These are phyloP conservation scores for Gnatocerus cornutus DNA, from an alignment of 2,888 invertebrate genomes.

Conservation along the genomic window DNA sequence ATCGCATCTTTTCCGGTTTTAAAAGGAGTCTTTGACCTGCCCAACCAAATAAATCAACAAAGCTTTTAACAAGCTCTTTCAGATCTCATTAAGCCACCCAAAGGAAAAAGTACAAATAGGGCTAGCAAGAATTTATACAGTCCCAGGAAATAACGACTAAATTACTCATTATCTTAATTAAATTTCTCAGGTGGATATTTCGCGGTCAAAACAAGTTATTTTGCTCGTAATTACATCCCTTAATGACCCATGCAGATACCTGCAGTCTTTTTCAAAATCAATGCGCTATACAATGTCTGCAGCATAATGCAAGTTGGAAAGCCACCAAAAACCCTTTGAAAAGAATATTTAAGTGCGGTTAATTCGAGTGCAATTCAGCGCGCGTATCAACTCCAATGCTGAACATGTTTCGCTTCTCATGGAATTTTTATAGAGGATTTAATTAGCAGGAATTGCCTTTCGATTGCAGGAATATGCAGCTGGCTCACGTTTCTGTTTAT, in stretches of 20 bases:
- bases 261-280: constrained; percentile 42
- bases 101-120: constrained; percentile 40
- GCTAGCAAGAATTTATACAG: constrained; percentile 33
- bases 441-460: constrained; percentile 15
- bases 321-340: constrained; percentile 39
- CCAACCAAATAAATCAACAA: constrained; percentile 40
- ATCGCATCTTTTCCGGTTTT: constrained; percentile 35
- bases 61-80: constrained; percentile 42
- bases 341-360: constrained; percentile 37
- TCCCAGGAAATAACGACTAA: constrained; percentile 27
- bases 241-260: constrained; percentile 43
- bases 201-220: constrained; percentile 53
- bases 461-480: constrained; percentile 2
- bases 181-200: constrained; percentile 46
- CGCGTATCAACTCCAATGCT: constrained; percentile 8
- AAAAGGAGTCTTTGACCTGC: constrained; percentile 36
- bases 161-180: constrained; percentile 42
- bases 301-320: constrained; percentile 37
- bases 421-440: constrained; percentile 24
- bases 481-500: no score
- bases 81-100: constrained; percentile 41
- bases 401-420: constrained; percentile 26
- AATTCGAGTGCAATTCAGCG: constrained; percentile 36
- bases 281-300: constrained; percentile 37
- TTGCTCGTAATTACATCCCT: constrained; percentile 54